phyloP scores from a whole-genome alignment of 2,113 vertebrate genomes.

The Festucalex cinctus region DNA sequence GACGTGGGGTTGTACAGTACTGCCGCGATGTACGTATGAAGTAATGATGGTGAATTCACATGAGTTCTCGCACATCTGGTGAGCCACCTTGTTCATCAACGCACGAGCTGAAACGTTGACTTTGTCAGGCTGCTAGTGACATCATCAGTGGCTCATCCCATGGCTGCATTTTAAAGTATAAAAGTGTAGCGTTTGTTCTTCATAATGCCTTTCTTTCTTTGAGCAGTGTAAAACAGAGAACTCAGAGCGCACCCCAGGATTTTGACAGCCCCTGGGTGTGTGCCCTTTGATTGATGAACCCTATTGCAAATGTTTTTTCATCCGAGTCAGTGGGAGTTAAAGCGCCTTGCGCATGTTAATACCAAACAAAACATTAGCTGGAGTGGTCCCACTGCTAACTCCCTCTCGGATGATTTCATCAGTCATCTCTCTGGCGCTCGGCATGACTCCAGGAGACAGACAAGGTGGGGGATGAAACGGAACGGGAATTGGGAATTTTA shows the following conservation, averaged over 20 bases:
- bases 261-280: slow-evolving; percentile 65
- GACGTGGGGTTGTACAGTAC: too few relatives aligned
- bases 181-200: not conserved
- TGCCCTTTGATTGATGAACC: slow-evolving; percentile 73
- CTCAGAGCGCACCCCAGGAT: slow-evolving; percentile 45
- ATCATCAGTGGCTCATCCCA: too few relatives aligned
- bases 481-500: slow-evolving; percentile 15
- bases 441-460: slow-evolving; percentile 52
- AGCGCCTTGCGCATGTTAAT: slow-evolving; percentile 72
- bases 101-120: too few relatives aligned
- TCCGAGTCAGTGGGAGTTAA: slow-evolving; percentile 75
- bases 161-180: not conserved
- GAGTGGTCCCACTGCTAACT: slow-evolving; percentile 44
- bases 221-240: slow-evolving; percentile 25
- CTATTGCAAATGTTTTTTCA: slow-evolving; percentile 71
- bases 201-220: slow-evolving; percentile 9
- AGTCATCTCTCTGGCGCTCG: slow-evolving; percentile 59
- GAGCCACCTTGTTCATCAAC: too few relatives aligned
- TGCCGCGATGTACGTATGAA: too few relatives aligned
- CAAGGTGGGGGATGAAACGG: slow-evolving; percentile 14
- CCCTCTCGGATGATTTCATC: slow-evolving; percentile 65
- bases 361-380: slow-evolving; percentile 72
- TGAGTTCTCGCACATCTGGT: too few relatives aligned
- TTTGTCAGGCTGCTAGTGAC: too few relatives aligned
- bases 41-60: too few relatives aligned